A percentile compares a stretch with the other conserved stretches of the same genome.
Evolutionary conservation across 2,113 vertebrate genomes (phyloP).

Genomic region (Scopus umbretta): DNA sequence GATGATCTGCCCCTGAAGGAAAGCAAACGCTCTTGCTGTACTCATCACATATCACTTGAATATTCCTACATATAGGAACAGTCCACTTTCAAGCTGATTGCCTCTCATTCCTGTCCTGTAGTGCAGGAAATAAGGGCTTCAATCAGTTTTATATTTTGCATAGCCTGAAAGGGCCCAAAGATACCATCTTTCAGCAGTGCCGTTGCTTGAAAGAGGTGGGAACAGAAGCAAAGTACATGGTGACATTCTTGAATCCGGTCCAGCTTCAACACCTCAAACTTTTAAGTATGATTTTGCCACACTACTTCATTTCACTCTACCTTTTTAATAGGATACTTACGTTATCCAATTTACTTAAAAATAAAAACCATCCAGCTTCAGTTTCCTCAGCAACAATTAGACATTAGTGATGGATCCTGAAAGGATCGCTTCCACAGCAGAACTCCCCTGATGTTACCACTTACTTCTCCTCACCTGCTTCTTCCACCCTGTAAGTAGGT

Average conservation of each 20-base stretch:
- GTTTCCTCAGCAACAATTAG: neutral
- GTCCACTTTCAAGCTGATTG: neutral
- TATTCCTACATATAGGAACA: neutral
- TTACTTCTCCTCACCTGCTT: neutral
- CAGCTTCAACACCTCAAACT: neutral
- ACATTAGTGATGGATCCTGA: neutral
- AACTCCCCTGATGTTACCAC: neutral
- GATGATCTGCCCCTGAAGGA: neutral
- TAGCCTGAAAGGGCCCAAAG: neutral
- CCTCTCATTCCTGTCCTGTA: neutral
- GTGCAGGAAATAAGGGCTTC: neutral
- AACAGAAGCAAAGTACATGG: neutral
- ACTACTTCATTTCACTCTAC: neutral
- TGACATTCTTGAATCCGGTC: neutral
- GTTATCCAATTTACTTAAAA: neutral
- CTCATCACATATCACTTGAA: neutral
- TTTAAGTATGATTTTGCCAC: neutral
- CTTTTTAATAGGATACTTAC: neutral
- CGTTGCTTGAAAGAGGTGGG: neutral
- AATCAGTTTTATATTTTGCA: neutral
- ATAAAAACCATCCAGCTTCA: neutral
- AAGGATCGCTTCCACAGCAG: neutral
- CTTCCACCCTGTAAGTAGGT: neutral
- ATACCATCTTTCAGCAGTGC: neutral
- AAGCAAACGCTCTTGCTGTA: neutral